These are phyloP conservation scores for Nesidiocoris tenuis DNA, from an alignment of 2,888 invertebrate genomes.

Conservation along the genomic window DNA sequence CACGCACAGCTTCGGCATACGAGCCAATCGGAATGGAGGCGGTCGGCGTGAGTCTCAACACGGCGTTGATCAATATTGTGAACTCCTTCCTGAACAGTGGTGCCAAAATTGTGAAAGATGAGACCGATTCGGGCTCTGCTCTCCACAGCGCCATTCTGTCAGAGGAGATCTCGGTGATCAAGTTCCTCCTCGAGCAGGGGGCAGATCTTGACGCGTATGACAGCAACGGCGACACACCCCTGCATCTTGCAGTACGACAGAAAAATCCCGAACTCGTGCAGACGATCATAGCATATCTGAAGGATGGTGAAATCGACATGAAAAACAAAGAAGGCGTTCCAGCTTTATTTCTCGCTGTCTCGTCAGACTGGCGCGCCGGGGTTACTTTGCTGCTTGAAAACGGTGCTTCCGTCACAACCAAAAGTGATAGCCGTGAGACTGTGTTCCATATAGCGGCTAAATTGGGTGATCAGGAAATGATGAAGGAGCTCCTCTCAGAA, in stretches of 20 bases:
- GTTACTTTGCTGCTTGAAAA: slow-evolving; percentile 59
- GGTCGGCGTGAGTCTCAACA: slow-evolving; percentile 16
- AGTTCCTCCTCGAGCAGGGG: slow-evolving; percentile 55
- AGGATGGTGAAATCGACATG: slow-evolving; percentile 55
- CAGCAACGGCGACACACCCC: slow-evolving; percentile 57
- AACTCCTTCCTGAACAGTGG: slow-evolving; percentile 12
- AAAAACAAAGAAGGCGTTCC: slow-evolving; percentile 56
- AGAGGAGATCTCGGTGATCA: slow-evolving; percentile 56
- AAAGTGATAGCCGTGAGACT: slow-evolving; percentile 53
- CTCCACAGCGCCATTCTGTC: slow-evolving; percentile 60
- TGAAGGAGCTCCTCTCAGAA: slow-evolving; percentile 59
- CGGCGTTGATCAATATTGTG: background rate
- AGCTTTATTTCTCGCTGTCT: slow-evolving; percentile 59
- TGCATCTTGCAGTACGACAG: slow-evolving; percentile 59
- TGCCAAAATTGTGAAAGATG: slow-evolving; percentile 1
- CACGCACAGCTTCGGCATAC: background rate
- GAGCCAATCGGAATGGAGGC: slow-evolving; percentile 16
- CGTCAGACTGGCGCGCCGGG: slow-evolving; percentile 59
- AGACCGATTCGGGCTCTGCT: slow-evolving; percentile 53
- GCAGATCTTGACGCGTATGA: slow-evolving; percentile 57
- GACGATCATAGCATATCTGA: slow-evolving; percentile 51
- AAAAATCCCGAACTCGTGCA: slow-evolving; percentile 57
- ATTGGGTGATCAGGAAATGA: slow-evolving; percentile 58
- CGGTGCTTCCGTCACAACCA: slow-evolving; percentile 56
- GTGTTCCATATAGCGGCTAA: slow-evolving; percentile 61